Conservation (phyloP, 2,113 vertebrate genomes). For the Neodon shergylaensis region DNA sequence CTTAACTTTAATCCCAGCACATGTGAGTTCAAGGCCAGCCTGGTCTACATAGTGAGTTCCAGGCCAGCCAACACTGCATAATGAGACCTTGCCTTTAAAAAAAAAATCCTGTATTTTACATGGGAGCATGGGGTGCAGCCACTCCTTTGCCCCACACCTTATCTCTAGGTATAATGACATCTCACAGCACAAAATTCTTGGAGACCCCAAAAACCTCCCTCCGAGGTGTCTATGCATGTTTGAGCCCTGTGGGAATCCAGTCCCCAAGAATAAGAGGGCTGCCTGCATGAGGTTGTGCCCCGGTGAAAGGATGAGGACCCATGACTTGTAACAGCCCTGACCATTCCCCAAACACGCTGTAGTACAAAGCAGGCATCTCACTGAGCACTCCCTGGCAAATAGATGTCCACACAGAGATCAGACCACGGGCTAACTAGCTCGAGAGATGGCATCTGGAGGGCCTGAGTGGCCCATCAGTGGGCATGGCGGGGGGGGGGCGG, state of each 20-base stretch:
- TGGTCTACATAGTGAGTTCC: not conserved
- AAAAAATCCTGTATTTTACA: not conserved
- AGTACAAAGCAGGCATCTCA: not conserved
- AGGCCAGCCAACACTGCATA: not conserved
- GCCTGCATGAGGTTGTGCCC: not conserved
- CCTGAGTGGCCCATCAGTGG: not conserved
- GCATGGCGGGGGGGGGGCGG: too few relatives aligned
- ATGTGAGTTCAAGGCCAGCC: not conserved
- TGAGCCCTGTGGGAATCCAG: not conserved
- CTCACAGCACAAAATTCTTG: not conserved
- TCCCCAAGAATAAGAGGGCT: not conserved
- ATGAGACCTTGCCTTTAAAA: not conserved
- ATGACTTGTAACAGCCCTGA: not conserved
- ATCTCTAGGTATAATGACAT: not conserved
- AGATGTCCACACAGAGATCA: not conserved
- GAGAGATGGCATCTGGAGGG: not conserved
- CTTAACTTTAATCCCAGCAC: not conserved
- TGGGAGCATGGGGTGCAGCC: not conserved
- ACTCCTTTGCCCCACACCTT: not conserved
- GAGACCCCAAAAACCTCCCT: not conserved
- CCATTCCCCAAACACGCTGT: not conserved
- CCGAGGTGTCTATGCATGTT: not conserved
- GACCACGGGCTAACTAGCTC: not conserved
- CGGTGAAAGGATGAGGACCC: too few relatives aligned
- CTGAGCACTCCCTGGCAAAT: not conserved